These are phyloP conservation scores for Protobothrops flavoviridis DNA, from an alignment of 2,113 vertebrate genomes.

Conservation along the genomic window DNA sequence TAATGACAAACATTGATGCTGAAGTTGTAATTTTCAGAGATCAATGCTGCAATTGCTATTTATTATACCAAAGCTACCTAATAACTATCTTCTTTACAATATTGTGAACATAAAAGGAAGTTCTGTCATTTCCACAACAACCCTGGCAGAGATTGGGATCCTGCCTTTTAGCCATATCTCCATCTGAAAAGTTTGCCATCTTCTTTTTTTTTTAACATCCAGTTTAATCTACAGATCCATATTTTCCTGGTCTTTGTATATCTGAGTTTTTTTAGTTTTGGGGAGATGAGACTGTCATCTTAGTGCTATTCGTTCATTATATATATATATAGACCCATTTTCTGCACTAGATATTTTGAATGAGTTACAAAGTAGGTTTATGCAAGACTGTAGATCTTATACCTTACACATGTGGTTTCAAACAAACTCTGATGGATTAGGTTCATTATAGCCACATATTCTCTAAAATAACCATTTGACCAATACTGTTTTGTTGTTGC, in stretches of 20 bases:
- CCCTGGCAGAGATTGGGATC: neutral
- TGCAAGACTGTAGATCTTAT: neutral
- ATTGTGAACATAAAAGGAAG: neutral
- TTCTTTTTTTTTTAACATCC: neutral
- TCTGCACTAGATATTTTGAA: neutral
- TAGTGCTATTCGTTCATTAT: neutral
- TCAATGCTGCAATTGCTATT: neutral
- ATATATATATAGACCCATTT: neutral
- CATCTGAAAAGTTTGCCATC: neutral
- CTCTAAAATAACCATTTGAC: neutral
- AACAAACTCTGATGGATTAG: neutral
- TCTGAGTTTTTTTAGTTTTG: neutral
- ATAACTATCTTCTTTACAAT: neutral
- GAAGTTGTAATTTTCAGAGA: neutral
- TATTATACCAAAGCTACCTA: neutral
- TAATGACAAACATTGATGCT: neutral
- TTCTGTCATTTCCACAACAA: neutral
- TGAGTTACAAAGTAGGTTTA: neutral
- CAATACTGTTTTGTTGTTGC: neutral
- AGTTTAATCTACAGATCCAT: neutral
- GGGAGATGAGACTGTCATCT: neutral
- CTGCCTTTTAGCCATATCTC: neutral
- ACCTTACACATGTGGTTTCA: neutral
- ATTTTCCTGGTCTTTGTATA: neutral
- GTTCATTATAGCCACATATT: neutral